Percentiles rank a stretch among this genome's conserved stretches.
Conservation (phyloP, 2,888 invertebrate species). For the Sturmia bella region DNA sequence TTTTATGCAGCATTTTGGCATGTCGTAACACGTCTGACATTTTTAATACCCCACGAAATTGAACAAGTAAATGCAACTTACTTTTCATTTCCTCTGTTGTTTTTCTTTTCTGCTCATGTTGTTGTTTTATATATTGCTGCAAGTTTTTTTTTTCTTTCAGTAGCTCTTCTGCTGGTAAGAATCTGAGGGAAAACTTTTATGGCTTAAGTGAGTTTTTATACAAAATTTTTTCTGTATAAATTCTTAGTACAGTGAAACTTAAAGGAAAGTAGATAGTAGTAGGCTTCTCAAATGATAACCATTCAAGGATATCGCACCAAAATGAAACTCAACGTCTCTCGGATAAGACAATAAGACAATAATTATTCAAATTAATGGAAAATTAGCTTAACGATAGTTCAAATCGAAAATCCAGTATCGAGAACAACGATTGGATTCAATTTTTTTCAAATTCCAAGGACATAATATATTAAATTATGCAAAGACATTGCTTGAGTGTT, state of each 20-base stretch:
- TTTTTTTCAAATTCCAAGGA: no score
- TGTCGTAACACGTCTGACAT: constrained; percentile 75
- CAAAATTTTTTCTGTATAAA: constrained; percentile 14
- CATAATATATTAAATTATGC: no score
- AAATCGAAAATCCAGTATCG: no score
- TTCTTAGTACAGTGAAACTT: constrained; percentile 8
- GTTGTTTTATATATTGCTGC: not conserved
- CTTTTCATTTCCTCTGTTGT: constrained; percentile 64
- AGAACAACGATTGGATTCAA: no score
- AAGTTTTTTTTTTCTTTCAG: constrained; percentile 3
- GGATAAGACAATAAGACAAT: no score
- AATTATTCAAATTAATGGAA: no score
- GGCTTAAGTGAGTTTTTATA: constrained; percentile 48
- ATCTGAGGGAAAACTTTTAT: constrained; percentile 56
- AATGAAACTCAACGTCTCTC: no score
- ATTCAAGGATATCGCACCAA: no score
- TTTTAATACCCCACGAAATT: constrained; percentile 79
- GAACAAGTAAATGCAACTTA: constrained; percentile 66
- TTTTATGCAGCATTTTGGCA: constrained; percentile 72
- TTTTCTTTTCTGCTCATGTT: constrained; percentile 15
- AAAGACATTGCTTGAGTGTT: no score
- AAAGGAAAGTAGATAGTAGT: not conserved
- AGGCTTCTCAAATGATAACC: no score
- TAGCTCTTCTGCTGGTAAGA: constrained; percentile 61
- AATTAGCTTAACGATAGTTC: no score